Evolutionary conservation across 2,797 vertebrate genomes (phyloP), one percentile per base, ranked within the genome.

Genomic region (Labeo calbasu): DNA sequence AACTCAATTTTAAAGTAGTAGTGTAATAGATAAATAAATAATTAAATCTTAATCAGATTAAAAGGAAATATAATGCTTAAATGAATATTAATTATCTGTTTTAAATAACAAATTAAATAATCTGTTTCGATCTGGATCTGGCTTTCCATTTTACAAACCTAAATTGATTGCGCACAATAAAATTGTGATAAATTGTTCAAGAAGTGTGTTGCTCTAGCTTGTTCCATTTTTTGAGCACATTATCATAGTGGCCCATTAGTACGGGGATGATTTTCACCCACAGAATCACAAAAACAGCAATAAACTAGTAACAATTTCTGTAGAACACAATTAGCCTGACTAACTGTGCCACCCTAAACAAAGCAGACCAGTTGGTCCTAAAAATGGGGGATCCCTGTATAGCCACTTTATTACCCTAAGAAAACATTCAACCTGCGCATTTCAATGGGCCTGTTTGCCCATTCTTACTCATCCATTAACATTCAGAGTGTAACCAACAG

Each of bases 391-490:
- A 83, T 91, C 92, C 89, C 88, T 92, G 90, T 89, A 89, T 93
- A 89, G 88, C 88, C 90, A 92, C 90, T 91, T 92, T 93, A 95
- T 94, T 94, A 93, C 91, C 94, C 92, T 94, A 94, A 93, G 94
- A 95, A 95, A 95, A 94, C 94, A 95, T 25, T 63, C 84, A 88
- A 86, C 88, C 93, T 93, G 91, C 91, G 94, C 94, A 95, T 95
- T 89, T 94, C 93, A 95, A 95, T 95, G 63, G 93, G 87, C 86
- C 92, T 87, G 90, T 94, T 95, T 95, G 90, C 90, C 93, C 92
- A 92, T 93, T 94, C 93, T 93, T 88, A 88, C 90, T 82, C 76
- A 81, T 2, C 77, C 89, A 94, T 95, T 95, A 95, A 92, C 94
- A 95, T 95, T 94, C 93, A 93, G 90, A 93, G 90, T 89, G 86